These are phyloP conservation scores for Anguilla japonica DNA, from an alignment of 2,113 vertebrate genomes.

Conservation along the genomic window DNA sequence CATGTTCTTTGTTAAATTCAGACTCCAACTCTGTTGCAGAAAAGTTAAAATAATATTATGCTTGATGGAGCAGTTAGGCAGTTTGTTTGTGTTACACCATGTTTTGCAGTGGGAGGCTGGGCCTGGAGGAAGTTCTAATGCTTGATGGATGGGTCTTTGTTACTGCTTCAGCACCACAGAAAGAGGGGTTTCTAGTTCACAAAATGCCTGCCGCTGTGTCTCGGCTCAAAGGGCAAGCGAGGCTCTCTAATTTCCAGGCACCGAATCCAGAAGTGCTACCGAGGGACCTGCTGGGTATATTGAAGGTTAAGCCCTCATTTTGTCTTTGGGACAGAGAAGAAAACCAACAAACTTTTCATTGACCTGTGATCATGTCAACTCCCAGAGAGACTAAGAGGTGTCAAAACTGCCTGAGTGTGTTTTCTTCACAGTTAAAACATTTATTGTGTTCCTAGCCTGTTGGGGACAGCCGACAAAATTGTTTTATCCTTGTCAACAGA, in stretches of 20 bases:
- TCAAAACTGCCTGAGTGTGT: slow-evolving; percentile 62
- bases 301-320: slow-evolving; percentile 80
- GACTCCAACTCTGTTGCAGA: not conserved
- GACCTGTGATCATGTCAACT: slow-evolving; percentile 69
- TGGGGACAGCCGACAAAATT: slow-evolving; percentile 72
- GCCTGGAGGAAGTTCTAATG: not conserved
- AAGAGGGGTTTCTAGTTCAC: slow-evolving; percentile 5
- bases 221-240: slow-evolving; percentile 46
- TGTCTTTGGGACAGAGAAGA: slow-evolving; percentile 65
- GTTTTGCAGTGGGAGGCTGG: not conserved
- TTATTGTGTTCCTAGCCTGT: slow-evolving; percentile 72
- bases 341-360: slow-evolving; percentile 63
- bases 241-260: slow-evolving; percentile 69
- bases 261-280: slow-evolving; percentile 71
- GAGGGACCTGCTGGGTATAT: slow-evolving; percentile 73
- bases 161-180: slow-evolving; percentile 40
- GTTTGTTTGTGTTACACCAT: not conserved
- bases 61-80: not conserved
- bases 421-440: slow-evolving; percentile 71
- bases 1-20: not conserved
- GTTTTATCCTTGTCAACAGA: slow-evolving; percentile 58
- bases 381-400: slow-evolving; percentile 63
- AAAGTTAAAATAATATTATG: not conserved
- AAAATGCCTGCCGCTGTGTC: slow-evolving; percentile 36
- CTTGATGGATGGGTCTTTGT: slow-evolving; percentile 26